These are phyloP conservation scores for Heliconius aoede DNA, from an alignment of 2,888 invertebrate species.

Conservation along the genomic window DNA sequence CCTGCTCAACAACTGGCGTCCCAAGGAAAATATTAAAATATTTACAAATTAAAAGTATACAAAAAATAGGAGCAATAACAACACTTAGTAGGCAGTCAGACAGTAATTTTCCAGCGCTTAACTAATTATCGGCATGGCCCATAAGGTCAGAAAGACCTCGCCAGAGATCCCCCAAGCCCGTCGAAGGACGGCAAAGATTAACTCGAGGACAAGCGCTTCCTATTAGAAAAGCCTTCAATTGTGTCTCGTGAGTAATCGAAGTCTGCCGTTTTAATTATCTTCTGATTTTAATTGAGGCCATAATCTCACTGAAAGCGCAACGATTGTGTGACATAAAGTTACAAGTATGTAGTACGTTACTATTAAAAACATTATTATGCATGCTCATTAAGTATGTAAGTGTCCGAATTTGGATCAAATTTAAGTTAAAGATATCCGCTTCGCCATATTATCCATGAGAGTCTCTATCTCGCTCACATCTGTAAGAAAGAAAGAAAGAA, in stretches of 20 bases:
- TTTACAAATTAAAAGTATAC: neutral
- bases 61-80: neutral
- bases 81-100: neutral
- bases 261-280: neutral
- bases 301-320: neutral
- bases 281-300: neutral
- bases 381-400: too few species aligned
- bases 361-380: neutral
- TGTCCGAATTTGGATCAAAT: slow-evolving; percentile 9
- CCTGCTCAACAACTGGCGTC: too few species aligned
- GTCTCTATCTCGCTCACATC: slow-evolving; percentile 10
- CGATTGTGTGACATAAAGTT: too few species aligned
- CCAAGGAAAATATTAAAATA: neutral
- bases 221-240: neutral
- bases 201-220: neutral
- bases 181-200: slow-evolving; percentile 10
- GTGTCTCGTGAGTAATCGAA: neutral
- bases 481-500: neutral
- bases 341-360: too few species aligned
- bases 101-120: slow-evolving; percentile 11
- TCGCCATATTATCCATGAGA: slow-evolving; percentile 4
- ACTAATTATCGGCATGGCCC: slow-evolving; percentile 1
- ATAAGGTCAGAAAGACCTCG: slow-evolving; percentile 1
- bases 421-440: slow-evolving; percentile 11
- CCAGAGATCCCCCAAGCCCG: slow-evolving; percentile 1